phyloP scores from a whole-genome alignment of 2,113 vertebrate genomes.

The Leuciscus idus region DNA sequence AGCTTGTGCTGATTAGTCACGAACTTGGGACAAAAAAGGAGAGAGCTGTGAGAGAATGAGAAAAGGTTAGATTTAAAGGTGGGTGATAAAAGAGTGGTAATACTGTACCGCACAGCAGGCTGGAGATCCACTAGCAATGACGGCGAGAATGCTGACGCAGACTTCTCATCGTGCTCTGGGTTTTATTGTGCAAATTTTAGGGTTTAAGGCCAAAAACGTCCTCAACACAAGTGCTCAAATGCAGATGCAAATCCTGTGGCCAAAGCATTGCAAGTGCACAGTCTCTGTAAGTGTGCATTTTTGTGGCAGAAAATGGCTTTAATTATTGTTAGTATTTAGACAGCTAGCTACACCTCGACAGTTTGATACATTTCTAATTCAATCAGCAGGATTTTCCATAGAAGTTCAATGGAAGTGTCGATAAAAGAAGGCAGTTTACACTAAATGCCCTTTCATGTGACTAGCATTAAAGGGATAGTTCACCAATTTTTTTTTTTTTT shows the following conservation, averaged over 20 bases:
- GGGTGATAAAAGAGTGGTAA: constrained; percentile 1
- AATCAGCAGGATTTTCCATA: neutral
- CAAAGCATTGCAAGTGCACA: neutral
- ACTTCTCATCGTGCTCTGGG: neutral
- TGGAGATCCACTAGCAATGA: neutral
- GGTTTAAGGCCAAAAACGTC: neutral
- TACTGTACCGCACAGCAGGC: constrained; percentile 11
- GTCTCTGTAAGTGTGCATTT: neutral
- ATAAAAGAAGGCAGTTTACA: neutral
- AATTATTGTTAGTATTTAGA: neutral
- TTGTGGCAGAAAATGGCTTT: neutral
- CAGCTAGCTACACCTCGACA: neutral
- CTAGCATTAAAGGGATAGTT: too few relatives aligned
- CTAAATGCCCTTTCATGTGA: neutral
- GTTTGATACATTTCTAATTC: neutral
- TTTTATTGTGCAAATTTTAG: neutral
- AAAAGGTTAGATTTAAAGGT: constrained; percentile 21
- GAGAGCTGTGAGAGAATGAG: constrained; percentile 36
- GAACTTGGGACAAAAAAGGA: constrained; percentile 19
- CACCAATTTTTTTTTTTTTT: too few relatives aligned
- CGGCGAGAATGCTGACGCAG: neutral
- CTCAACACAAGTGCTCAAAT: neutral
- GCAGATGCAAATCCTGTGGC: neutral
- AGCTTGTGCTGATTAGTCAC: constrained; percentile 67
- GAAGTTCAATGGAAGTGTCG: neutral